Conservation (phyloP, 2,113 vertebrate species). For the Cygnus atratus region DNA sequence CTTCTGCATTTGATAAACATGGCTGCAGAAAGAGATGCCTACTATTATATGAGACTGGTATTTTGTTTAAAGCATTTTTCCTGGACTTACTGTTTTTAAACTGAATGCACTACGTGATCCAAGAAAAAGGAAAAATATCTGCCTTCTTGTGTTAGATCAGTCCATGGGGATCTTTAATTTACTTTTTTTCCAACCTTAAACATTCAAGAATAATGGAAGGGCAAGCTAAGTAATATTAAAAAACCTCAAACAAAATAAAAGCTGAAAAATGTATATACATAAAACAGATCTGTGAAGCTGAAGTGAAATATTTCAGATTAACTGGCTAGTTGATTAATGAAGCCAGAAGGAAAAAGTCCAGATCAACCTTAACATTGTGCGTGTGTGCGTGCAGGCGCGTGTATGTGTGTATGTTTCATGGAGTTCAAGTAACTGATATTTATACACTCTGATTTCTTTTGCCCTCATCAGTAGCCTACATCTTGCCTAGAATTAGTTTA, state of each 20-base stretch:
- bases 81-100: background rate
- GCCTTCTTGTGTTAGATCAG: slow-evolving; percentile 68
- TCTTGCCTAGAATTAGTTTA: slow-evolving; percentile 26
- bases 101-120: slow-evolving; percentile 49
- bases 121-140: slow-evolving; percentile 52
- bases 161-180: slow-evolving; percentile 71
- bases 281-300: slow-evolving; percentile 72
- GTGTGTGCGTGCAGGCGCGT: accelerated
- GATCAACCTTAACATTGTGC: slow-evolving; percentile 26
- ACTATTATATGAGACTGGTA: background rate
- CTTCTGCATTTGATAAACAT: background rate
- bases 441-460: slow-evolving; percentile 43
- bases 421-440: slow-evolving; percentile 41
- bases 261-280: slow-evolving; percentile 74
- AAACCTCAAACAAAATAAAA: slow-evolving; percentile 72
- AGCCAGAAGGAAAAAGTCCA: slow-evolving; percentile 65
- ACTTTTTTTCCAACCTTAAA: slow-evolving; percentile 50
- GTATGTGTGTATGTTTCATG: background rate
- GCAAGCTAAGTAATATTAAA: slow-evolving; percentile 37
- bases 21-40: background rate
- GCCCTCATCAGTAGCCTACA: slow-evolving; percentile 28
- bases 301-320: slow-evolving; percentile 72
- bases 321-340: slow-evolving; percentile 74
- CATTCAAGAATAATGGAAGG: slow-evolving; percentile 68
- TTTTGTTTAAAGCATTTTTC: background rate